A percentile compares a stretch with the other conserved stretches of the same genome.
Evolutionary conservation across 2,113 vertebrate genomes (phyloP).

Genomic region (Mixornis gularis): DNA sequence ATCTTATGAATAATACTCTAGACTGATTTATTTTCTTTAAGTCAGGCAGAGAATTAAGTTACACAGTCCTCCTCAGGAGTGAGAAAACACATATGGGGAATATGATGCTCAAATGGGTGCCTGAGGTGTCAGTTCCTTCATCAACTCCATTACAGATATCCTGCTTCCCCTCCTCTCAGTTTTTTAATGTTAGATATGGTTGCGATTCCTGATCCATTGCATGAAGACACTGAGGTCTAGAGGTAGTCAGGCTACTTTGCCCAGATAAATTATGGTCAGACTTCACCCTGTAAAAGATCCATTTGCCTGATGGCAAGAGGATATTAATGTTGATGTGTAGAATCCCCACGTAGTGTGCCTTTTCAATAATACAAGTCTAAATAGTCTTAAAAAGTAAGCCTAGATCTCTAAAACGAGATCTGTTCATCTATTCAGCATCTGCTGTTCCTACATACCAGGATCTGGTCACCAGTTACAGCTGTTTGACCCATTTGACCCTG

Average conservation of each 20-base stretch:
- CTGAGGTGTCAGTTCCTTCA: not conserved
- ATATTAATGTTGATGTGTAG: not conserved
- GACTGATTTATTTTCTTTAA: not conserved
- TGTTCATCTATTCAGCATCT: not conserved
- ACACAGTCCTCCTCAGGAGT: not conserved
- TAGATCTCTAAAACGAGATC: not conserved
- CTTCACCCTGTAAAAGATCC: not conserved
- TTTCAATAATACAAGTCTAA: not conserved
- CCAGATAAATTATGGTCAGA: not conserved
- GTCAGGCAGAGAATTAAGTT: not conserved
- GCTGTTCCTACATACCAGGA: not conserved
- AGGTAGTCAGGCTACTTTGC: not conserved
- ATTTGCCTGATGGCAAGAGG: not conserved
- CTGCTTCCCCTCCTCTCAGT: not conserved
- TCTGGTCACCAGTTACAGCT: not conserved
- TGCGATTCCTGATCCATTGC: not conserved
- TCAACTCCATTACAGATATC: not conserved
- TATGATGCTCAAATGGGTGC: accelerated
- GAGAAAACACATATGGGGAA: not conserved
- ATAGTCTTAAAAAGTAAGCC: not conserved
- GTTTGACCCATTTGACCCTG: not conserved
- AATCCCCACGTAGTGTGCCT: not conserved
- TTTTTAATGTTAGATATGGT: not conserved
- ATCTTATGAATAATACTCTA: not conserved
- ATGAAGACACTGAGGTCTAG: not conserved